phyloP scores from a whole-genome alignment of 2,113 vertebrate species.

The Numenius arquata region DNA sequence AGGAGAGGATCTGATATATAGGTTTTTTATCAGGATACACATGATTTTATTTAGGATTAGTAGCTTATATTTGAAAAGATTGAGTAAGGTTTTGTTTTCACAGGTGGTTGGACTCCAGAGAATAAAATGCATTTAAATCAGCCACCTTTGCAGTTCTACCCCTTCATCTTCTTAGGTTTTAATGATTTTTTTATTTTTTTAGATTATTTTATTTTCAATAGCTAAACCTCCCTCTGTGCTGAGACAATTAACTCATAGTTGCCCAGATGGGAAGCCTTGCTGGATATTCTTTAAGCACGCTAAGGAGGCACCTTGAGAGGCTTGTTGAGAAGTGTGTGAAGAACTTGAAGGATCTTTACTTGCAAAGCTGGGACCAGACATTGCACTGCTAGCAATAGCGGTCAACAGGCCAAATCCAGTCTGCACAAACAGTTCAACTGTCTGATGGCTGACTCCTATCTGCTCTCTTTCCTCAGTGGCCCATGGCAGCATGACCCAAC shows the following conservation, averaged over 20 bases:
- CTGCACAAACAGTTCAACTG: neutral
- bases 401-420: neutral
- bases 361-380: neutral
- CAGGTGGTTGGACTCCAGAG: neutral
- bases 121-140: neutral
- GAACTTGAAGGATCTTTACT: neutral
- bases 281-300: neutral
- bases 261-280: neutral
- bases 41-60: neutral
- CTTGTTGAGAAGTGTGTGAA: neutral
- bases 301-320: neutral
- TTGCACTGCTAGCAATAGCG: accelerated
- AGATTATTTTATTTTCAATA: neutral
- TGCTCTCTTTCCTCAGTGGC: neutral
- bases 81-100: neutral
- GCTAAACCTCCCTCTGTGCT: neutral
- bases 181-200: neutral
- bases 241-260: neutral
- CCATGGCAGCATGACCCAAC: accelerated
- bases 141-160: neutral
- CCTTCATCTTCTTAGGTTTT: neutral
- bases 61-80: neutral
- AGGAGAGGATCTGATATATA: neutral
- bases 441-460: neutral
- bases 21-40: neutral